Evolutionary conservation across 37 sponge, comb jelly and placozoan species (phyloP).

Genomic region (Ephydatia muelleri): DNA sequence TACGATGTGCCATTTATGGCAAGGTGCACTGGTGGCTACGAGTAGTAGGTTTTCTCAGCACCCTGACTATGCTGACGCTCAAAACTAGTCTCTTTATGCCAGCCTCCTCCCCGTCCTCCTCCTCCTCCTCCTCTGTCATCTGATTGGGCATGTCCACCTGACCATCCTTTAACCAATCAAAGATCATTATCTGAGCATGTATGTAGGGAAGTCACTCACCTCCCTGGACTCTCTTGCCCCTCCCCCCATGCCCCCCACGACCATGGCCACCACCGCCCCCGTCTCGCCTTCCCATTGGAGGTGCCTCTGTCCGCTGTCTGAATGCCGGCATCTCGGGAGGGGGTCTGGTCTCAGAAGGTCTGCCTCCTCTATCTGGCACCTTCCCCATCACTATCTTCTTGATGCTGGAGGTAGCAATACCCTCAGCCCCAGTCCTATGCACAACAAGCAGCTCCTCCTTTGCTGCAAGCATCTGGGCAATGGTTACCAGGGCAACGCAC

Average conservation of each 20-base stretch:
- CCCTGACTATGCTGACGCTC: neutral
- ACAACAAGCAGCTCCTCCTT: slow-evolving; percentile 61
- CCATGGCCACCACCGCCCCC: slow-evolving; percentile 14
- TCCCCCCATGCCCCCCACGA: slow-evolving; percentile 33
- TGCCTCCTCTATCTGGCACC: slow-evolving; percentile 91
- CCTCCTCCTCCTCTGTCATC: slow-evolving; percentile 28
- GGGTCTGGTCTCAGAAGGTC: slow-evolving; percentile 89
- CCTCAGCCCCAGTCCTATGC: slow-evolving; percentile 54
- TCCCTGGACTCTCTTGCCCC: slow-evolving; percentile 68
- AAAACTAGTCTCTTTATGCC: neutral
- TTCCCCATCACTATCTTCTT: slow-evolving; percentile 86
- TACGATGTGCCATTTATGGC: neutral
- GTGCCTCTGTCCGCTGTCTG: slow-evolving; percentile 64
- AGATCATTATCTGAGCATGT: neutral
- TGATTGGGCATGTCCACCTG: slow-evolving; percentile 25
- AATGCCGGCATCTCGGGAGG: slow-evolving; percentile 93
- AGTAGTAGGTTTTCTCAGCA: neutral
- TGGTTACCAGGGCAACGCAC: slow-evolving; percentile 29
- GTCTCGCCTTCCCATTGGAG: slow-evolving; percentile 64
- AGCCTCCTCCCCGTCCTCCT: slow-evolving; percentile 32
- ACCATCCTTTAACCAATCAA: slow-evolving; percentile 36
- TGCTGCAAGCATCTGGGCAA: slow-evolving; percentile 74
- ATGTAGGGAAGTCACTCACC: slow-evolving; percentile 16
- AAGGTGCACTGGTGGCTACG: neutral
- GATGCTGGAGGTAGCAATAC: slow-evolving; percentile 41